These are phyloP conservation scores for Sphaerophoria taeniata DNA, from an alignment of 2,888 invertebrate species.

Conservation along the genomic window DNA sequence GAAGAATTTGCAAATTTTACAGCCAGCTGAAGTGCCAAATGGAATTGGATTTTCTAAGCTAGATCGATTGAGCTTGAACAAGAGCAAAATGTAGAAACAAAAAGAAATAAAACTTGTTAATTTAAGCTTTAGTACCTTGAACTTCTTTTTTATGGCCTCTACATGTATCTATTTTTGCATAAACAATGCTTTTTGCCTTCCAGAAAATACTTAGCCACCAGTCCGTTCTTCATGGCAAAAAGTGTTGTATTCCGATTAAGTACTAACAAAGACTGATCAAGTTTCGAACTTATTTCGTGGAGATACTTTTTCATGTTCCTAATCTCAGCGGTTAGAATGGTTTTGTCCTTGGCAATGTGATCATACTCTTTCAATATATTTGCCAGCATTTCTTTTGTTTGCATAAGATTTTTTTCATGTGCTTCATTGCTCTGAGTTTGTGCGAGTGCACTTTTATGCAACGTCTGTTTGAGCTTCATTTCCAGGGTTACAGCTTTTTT, in stretches of 20 bases:
- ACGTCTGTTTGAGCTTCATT: conserved; percentile 26
- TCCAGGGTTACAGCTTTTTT: conserved; percentile 17
- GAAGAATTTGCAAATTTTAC: conserved; percentile 61
- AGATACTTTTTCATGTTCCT: conserved; percentile 60
- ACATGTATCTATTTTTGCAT: too few species aligned
- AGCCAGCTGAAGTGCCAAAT: conserved; percentile 54
- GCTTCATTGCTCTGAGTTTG: conserved; percentile 22
- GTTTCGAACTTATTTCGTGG: conserved; percentile 48
- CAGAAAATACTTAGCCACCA: background rate
- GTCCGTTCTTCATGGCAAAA: conserved; percentile 33
- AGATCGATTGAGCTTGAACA: conserved; percentile 59
- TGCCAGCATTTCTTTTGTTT: conserved; percentile 50
- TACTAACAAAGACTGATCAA: conserved; percentile 53
- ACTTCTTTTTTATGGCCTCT: too few species aligned
- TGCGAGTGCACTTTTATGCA: conserved; percentile 14
- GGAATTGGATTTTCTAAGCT: conserved; percentile 74
- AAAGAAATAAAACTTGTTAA: too few species aligned
- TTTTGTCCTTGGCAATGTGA: conserved; percentile 52
- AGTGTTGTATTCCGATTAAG: conserved; percentile 52
- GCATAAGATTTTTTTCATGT: conserved; percentile 32
- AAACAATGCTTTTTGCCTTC: too few species aligned
- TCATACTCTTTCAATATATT: conserved; percentile 55
- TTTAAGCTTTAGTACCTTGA: too few species aligned
- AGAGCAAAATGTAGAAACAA: conserved; percentile 42
- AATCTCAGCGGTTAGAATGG: conserved; percentile 45